Percentiles rank a stretch among this genome's conserved stretches.
Conservation (phyloP, 2,113 vertebrate species). For the Salvator merianae region DNA sequence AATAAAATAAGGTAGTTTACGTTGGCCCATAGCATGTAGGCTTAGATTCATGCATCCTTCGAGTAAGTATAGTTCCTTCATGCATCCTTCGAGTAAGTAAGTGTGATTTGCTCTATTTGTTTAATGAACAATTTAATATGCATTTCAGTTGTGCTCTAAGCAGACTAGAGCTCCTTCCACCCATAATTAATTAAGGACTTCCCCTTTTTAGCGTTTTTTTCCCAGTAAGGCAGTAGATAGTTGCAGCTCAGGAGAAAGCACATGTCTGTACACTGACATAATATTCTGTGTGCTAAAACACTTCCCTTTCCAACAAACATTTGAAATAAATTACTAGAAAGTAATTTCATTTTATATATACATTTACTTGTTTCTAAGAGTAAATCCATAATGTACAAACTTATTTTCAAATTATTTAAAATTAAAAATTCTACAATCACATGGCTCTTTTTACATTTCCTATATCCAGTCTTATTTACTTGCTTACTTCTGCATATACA, state of each 20-base stretch:
- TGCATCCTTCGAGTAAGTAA: no score
- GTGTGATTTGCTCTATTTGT: background rate
- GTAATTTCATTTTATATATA: no score
- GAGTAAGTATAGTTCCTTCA: background rate
- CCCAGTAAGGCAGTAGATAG: conserved; percentile 52
- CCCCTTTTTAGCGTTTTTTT: conserved; percentile 47
- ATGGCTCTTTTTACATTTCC: background rate
- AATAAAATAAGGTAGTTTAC: background rate
- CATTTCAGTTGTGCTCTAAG: background rate
- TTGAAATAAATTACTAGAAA: no score
- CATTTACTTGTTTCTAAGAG: no score
- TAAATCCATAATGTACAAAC: background rate
- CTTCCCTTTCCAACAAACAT: no score
- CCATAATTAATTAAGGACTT: conserved; percentile 59
- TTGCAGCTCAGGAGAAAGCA: conserved; percentile 29
- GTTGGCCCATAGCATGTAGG: no score
- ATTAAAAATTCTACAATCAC: background rate
- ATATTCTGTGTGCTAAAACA: no score
- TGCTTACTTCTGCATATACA: no score
- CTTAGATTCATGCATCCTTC: no score
- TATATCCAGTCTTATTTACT: background rate
- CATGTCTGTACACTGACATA: conserved; percentile 11
- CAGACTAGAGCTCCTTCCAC: conserved; percentile 50
- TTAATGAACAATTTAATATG: background rate
- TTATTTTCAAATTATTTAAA: conserved; percentile 29